phyloP scores from a whole-genome alignment of 2,888 invertebrate species.

The Cantharis rufa region DNA sequence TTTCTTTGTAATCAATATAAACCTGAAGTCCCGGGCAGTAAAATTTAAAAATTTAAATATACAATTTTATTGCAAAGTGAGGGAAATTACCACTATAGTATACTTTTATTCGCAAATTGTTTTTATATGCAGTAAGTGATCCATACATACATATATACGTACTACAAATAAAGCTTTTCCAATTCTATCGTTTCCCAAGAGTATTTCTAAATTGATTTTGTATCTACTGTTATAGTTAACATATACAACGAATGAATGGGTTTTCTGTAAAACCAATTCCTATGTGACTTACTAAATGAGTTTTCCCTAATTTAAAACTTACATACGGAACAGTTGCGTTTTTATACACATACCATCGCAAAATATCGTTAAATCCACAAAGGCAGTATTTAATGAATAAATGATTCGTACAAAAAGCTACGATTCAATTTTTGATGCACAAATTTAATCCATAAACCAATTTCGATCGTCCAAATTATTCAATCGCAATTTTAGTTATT shows the following conservation, averaged over 20 bases:
- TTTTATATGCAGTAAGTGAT: background rate
- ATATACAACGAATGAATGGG: slow-evolving; percentile 4
- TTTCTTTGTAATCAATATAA: background rate
- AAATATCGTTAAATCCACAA: background rate
- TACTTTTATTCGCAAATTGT: background rate
- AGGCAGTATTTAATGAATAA: background rate
- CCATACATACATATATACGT: background rate
- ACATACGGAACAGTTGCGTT: background rate
- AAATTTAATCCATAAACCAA: background rate
- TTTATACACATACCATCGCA: background rate
- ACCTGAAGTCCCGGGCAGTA: background rate
- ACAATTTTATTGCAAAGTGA: background rate
- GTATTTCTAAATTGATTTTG: slow-evolving; percentile 2
- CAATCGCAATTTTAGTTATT: background rate
- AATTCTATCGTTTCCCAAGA: background rate
- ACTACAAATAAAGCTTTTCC: background rate
- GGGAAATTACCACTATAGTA: background rate
- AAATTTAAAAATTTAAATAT: background rate
- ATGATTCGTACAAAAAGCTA: background rate
- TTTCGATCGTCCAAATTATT: background rate
- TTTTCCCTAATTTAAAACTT: slow-evolving; percentile 2
- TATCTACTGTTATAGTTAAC: slow-evolving; percentile 4
- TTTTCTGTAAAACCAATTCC: slow-evolving; percentile 1
- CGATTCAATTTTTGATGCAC: background rate
- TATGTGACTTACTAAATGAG: slow-evolving; percentile 3